A percentile compares a stretch with the other conserved stretches of the same genome.
Evolutionary conservation across 2,797 vertebrate genomes (phyloP).

Genomic region (Myotis myotis): DNA sequence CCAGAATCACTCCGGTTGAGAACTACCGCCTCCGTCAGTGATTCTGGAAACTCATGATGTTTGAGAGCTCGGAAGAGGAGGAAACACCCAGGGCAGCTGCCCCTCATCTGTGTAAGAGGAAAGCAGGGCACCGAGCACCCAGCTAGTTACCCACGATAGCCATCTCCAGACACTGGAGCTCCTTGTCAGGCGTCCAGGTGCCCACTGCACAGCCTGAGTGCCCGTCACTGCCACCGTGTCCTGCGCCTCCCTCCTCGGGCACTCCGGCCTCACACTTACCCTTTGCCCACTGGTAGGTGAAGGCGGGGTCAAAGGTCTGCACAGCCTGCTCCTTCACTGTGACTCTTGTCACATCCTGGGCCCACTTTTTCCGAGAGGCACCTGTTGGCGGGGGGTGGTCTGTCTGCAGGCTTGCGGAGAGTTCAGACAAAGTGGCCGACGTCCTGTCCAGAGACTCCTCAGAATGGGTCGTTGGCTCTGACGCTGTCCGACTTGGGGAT

Average conservation of each 20-base stretch:
- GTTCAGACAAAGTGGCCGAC: rapidly evolving
- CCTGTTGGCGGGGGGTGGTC: rapidly evolving
- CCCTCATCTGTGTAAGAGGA: not conserved
- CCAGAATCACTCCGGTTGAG: not conserved
- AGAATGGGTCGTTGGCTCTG: not conserved
- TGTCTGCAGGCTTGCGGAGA: rapidly evolving
- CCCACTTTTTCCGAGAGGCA: rapidly evolving
- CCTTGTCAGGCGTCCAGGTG: not conserved
- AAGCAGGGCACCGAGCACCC: not conserved
- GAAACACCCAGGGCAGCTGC: not conserved
- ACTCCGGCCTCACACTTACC: constrained; percentile 79
- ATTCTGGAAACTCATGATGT: not conserved
- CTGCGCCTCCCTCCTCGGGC: rapidly evolving
- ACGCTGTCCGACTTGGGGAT: not conserved
- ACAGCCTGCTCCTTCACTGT: constrained; percentile 84
- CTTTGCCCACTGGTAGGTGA: constrained; percentile 74
- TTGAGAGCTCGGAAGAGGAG: not conserved
- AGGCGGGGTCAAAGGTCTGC: constrained; percentile 85
- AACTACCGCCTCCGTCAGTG: not conserved
- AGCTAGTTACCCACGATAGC: not conserved
- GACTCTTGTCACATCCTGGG: rapidly evolving
- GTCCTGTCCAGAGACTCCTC: rapidly evolving
- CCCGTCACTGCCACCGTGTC: rapidly evolving
- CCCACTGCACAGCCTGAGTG: rapidly evolving
- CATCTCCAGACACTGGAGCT: not conserved